Conservation (phyloP, 2,888 invertebrate species). For the Atrina japonica region DNA sequence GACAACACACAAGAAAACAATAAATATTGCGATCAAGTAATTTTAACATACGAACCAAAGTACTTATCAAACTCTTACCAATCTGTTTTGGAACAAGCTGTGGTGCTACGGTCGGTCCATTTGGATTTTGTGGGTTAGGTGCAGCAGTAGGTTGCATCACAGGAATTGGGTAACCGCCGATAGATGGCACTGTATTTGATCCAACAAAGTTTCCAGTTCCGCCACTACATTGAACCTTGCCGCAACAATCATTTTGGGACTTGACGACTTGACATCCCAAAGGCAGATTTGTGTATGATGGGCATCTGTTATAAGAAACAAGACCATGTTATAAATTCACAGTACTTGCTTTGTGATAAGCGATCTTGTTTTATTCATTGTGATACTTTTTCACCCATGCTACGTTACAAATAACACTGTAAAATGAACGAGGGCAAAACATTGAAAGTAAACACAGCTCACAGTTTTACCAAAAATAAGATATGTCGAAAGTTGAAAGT, state of each 20-base stretch:
- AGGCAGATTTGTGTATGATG: slow-evolving; percentile 64
- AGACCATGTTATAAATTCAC: too few relatives aligned
- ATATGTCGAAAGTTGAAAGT: too few relatives aligned
- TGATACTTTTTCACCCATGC: too few relatives aligned
- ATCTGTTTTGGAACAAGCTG: slow-evolving; percentile 43
- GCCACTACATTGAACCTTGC: slow-evolving; percentile 56
- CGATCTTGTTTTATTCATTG: too few relatives aligned
- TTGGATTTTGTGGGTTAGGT: slow-evolving; percentile 44
- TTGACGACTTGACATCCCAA: slow-evolving; percentile 60
- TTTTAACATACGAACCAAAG: too few relatives aligned
- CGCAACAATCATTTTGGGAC: slow-evolving; percentile 60
- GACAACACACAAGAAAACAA: too few relatives aligned
- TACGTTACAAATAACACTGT: too few relatives aligned
- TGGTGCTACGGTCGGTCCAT: slow-evolving; percentile 41
- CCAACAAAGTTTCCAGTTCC: slow-evolving; percentile 61
- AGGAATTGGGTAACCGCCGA: slow-evolving; percentile 64
- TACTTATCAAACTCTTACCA: slow-evolving; percentile 33
- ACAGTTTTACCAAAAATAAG: too few relatives aligned
- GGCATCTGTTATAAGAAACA: slow-evolving; percentile 68
- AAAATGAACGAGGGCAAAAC: too few relatives aligned
- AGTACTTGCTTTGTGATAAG: too few relatives aligned
- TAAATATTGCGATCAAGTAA: too few relatives aligned
- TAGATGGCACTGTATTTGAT: slow-evolving; percentile 63
- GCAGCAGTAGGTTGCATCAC: slow-evolving; percentile 42
- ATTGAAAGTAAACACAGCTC: too few relatives aligned